phyloP scores from a whole-genome alignment of 2,888 invertebrate genomes.

The Helobdella robusta region DNA sequence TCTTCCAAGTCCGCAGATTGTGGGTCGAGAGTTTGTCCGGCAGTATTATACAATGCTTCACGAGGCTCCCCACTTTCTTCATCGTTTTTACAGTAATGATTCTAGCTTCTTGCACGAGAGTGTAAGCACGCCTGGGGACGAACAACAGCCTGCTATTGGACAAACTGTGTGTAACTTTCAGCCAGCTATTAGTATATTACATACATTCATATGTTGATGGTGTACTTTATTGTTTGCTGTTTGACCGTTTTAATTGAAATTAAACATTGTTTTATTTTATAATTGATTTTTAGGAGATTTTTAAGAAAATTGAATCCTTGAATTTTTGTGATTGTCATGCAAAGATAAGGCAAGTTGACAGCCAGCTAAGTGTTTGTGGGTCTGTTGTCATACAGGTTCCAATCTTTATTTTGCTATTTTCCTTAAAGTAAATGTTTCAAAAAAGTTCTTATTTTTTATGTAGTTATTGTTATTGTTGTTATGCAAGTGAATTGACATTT shows the following conservation, averaged over 20 bases:
- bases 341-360: slow-evolving; percentile 92
- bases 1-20: slow-evolving; percentile 91
- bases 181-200: too few relatives aligned
- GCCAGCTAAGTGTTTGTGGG: slow-evolving; percentile 81
- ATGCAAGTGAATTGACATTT: too few relatives aligned
- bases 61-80: slow-evolving; percentile 83
- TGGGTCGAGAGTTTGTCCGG: slow-evolving; percentile 96
- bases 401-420: too few relatives aligned
- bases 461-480: too few relatives aligned
- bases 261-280: too few relatives aligned
- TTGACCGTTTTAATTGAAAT: too few relatives aligned
- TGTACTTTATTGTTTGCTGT: too few relatives aligned
- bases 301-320: slow-evolving; percentile 84
- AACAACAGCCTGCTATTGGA: slow-evolving; percentile 50
- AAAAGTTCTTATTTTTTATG: too few relatives aligned
- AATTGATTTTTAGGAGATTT: slow-evolving; percentile 64
- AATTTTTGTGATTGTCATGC: slow-evolving; percentile 95
- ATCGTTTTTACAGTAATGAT: slow-evolving; percentile 90
- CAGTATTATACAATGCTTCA: slow-evolving; percentile 96
- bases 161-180: slow-evolving; percentile 44
- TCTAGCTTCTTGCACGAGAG: slow-evolving; percentile 94
- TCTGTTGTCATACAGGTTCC: slow-evolving; percentile 90
- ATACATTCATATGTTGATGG: too few relatives aligned
- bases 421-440: too few relatives aligned
- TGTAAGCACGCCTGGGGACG: slow-evolving; percentile 67